phyloP scores from a whole-genome alignment of 2,797 vertebrate species.

The Vespertilio murinus region DNA sequence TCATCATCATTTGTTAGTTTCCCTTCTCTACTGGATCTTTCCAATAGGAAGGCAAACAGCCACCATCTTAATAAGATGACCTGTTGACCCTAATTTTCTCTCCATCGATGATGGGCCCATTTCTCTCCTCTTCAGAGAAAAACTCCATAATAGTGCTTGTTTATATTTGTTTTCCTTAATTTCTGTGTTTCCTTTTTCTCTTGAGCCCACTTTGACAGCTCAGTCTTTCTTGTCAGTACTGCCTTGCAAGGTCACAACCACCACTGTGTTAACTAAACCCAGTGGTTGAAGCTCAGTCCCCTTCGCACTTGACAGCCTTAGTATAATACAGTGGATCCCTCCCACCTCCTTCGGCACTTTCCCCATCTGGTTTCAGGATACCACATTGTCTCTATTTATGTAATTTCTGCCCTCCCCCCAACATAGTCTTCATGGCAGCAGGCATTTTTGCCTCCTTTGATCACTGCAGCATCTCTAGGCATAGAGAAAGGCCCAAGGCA shows the following conservation, averaged over 20 bases:
- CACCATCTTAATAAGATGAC: background rate
- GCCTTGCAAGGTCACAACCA: background rate
- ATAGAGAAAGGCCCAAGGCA: background rate
- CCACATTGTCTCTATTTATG: fast-evolving
- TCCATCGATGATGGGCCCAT: fast-evolving
- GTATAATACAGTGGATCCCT: fast-evolving
- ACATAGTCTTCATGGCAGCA: background rate
- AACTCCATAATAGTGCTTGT: background rate
- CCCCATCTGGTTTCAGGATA: background rate
- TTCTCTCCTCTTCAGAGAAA: background rate
- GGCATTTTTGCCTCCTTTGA: background rate
- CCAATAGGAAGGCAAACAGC: background rate
- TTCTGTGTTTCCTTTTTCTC: background rate
- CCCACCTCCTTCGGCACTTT: background rate
- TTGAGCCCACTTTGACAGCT: background rate
- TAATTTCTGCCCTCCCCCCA: background rate
- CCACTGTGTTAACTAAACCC: fast-evolving
- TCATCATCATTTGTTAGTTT: background rate
- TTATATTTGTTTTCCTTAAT: background rate
- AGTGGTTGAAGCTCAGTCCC: fast-evolving
- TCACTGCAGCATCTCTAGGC: background rate
- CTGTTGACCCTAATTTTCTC: background rate
- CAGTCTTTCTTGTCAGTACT: background rate
- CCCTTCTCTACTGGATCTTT: background rate
- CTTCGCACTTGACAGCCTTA: fast-evolving